Evolutionary conservation across 2,888 invertebrate species (phyloP).

Genomic region (Cephus spinipes): DNA sequence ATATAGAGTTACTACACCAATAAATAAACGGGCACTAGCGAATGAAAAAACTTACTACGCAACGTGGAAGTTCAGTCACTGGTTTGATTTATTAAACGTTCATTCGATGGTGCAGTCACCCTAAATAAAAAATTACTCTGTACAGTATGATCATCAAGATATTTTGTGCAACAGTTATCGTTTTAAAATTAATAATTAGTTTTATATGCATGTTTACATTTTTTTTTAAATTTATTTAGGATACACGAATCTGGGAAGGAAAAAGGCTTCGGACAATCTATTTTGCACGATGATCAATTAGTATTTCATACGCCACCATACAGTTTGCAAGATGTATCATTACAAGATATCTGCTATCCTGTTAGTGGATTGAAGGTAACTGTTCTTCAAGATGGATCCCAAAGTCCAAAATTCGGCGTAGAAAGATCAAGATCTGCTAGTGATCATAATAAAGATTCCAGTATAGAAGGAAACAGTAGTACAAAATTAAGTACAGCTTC

Average conservation of each 20-base stretch:
- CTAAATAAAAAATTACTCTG: not conserved
- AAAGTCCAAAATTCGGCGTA: conserved; percentile 48
- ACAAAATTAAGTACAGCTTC: conserved; percentile 55
- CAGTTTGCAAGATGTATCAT: conserved; percentile 80
- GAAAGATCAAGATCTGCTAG: conserved; percentile 63
- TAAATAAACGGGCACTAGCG: not conserved
- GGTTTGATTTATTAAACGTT: not conserved
- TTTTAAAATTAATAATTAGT: conserved; percentile 8
- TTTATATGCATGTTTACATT: conserved; percentile 18
- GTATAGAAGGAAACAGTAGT: conserved; percentile 45
- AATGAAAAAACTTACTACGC: not conserved
- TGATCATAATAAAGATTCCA: conserved; percentile 55
- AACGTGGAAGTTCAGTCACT: not conserved
- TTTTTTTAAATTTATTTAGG: conserved; percentile 61
- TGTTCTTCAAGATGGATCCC: conserved; percentile 43
- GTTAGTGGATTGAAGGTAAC: conserved; percentile 46
- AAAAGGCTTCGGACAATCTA: conserved; percentile 94
- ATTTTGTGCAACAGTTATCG: not conserved
- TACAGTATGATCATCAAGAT: not conserved
- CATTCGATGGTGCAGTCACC: not conserved
- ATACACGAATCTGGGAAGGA: conserved; percentile 83
- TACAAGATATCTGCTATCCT: conserved; percentile 72
- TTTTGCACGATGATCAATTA: conserved; percentile 86
- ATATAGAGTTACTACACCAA: not conserved
- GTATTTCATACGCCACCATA: conserved; percentile 93